Evolutionary conservation across 2,888 invertebrate species (phyloP).

Genomic region (Microplitis manilae): DNA sequence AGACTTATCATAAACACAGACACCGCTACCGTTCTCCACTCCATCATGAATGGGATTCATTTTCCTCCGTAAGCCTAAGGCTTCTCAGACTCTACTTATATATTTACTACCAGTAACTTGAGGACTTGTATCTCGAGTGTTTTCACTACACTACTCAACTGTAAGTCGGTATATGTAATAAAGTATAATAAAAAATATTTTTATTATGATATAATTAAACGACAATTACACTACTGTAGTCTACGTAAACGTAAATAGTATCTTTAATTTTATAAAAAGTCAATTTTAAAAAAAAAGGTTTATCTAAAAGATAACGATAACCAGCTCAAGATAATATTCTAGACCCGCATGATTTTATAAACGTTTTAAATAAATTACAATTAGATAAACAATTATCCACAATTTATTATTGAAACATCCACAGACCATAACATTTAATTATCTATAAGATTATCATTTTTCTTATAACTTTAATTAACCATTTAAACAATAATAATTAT

Average conservation of each 20-base stretch:
- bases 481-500: conserved; percentile 35
- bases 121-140: conserved; percentile 1
- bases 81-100: conserved; percentile 35
- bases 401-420: conserved; percentile 49
- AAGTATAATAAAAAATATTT: not conserved
- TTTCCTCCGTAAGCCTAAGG: conserved; percentile 39
- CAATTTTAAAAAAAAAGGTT: not conserved
- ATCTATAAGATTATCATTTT: conserved; percentile 9
- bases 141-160: conserved; percentile 45
- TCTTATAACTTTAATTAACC: conserved; percentile 42
- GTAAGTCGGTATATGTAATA: conserved; percentile 18
- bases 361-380: not conserved
- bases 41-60: conserved; percentile 58
- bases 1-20: conserved; percentile 67
- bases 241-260: not conserved
- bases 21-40: conserved; percentile 67
- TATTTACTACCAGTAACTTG: conserved; percentile 27
- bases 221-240: not conserved
- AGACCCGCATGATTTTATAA: not conserved
- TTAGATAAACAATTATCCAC: conserved; percentile 38
- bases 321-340: not conserved
- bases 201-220: not conserved
- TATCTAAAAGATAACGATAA: not conserved
- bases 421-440: conserved; percentile 47
- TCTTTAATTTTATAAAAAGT: too few relatives aligned